These are phyloP conservation scores for Galeruca laticollis DNA, from an alignment of 2,888 invertebrate species.

Conservation along the genomic window DNA sequence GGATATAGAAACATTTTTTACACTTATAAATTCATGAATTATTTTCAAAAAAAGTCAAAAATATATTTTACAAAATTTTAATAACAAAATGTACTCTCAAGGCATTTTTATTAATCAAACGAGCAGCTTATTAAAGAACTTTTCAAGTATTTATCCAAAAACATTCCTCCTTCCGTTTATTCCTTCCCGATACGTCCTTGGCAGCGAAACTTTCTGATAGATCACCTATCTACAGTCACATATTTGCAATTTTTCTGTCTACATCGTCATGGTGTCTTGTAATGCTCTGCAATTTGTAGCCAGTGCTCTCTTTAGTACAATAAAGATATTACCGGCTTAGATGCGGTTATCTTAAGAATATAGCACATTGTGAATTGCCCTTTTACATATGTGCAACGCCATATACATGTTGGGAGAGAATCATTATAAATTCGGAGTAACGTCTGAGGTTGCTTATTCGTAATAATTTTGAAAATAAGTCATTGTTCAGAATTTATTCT, in stretches of 20 bases:
- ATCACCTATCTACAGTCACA: conserved; percentile 56
- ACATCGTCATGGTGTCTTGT: conserved; percentile 59
- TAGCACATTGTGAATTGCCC: conserved; percentile 54
- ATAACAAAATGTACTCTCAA: too few species aligned
- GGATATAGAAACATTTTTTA: too few species aligned
- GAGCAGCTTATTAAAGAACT: too few species aligned
- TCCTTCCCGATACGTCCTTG: conserved; percentile 39
- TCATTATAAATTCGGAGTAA: conserved; percentile 2
- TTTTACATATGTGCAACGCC: conserved; percentile 41
- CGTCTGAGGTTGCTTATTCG: background rate
- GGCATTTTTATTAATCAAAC: too few species aligned
- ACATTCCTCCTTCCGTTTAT: background rate
- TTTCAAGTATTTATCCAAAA: too few species aligned
- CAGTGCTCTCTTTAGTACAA: conserved; percentile 60
- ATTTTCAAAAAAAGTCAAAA: too few species aligned
- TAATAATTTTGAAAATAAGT: too few species aligned
- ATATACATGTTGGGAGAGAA: conserved; percentile 33
- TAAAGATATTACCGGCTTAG: conserved; percentile 60
- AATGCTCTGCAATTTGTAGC: conserved; percentile 62
- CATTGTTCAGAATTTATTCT: too few species aligned
- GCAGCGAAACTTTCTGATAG: conserved; percentile 55
- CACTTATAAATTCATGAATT: too few species aligned
- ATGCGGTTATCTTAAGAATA: conserved; percentile 51
- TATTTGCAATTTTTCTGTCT: conserved; percentile 63
- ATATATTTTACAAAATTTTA: too few species aligned